Percentiles rank a stretch among this genome's conserved stretches.
These are phyloP conservation scores for Mormyrus proboscirostris DNA, from an alignment of 2,797 vertebrate species.

Conservation along the genomic window DNA sequence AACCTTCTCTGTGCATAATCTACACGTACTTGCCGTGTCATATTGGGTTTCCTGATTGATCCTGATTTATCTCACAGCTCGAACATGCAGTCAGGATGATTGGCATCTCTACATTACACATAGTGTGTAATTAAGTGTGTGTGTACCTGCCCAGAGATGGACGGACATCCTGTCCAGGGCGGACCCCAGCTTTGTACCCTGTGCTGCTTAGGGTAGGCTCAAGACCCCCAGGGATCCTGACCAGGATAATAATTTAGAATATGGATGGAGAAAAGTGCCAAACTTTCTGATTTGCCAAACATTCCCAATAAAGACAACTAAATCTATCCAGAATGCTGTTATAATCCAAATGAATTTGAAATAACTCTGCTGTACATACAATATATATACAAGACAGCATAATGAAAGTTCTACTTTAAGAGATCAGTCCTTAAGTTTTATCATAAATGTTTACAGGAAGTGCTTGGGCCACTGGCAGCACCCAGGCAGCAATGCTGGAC, in stretches of 20 bases:
- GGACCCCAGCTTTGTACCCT: background rate
- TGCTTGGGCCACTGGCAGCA: background rate
- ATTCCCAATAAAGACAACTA: background rate
- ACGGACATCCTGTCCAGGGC: background rate
- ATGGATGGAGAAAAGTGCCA: background rate
- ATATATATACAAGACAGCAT: background rate
- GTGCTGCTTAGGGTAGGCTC: background rate
- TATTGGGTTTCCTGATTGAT: background rate
- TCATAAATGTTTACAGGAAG: background rate
- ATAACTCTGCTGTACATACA: background rate
- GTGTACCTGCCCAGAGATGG: background rate
- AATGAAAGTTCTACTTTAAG: background rate
- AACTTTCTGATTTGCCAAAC: background rate
- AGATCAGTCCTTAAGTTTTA: background rate
- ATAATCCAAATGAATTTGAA: background rate
- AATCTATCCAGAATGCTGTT: background rate
- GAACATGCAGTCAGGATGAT: background rate
- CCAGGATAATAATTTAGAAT: background rate
- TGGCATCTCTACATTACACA: background rate
- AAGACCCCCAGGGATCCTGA: background rate
- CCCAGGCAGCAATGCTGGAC: background rate
- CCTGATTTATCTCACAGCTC: background rate
- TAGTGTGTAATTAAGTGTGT: background rate
- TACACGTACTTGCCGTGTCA: background rate
- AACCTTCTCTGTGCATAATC: background rate